phyloP scores from a whole-genome alignment of 2,113 vertebrate species.

The Ivindomyrus marchei region DNA sequence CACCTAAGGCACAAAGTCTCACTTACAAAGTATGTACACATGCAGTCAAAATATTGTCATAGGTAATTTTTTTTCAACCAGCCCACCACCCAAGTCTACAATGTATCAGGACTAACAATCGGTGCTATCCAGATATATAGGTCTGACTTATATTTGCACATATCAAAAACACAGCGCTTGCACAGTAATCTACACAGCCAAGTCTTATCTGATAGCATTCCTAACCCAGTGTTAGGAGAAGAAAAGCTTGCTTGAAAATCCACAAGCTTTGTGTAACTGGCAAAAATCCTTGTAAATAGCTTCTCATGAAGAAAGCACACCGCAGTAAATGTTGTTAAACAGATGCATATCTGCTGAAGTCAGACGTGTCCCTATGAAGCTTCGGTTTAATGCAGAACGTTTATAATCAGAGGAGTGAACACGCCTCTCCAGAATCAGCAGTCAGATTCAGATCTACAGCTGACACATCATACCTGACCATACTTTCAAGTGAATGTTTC shows the following conservation, averaged over 20 bases:
- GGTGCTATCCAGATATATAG: background rate
- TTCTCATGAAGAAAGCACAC: background rate
- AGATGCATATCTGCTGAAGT: background rate
- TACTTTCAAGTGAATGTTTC: background rate
- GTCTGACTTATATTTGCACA: background rate
- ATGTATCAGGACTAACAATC: background rate
- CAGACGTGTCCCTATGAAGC: background rate
- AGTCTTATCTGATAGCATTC: slow-evolving; percentile 3
- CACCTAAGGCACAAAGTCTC: background rate
- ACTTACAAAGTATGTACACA: background rate
- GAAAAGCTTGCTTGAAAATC: background rate
- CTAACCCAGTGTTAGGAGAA: background rate
- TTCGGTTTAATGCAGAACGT: background rate
- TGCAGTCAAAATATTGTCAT: background rate
- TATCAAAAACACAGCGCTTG: background rate
- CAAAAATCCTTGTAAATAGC: background rate
- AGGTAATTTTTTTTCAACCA: too few species aligned
- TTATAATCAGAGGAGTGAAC: background rate
- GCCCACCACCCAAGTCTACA: background rate
- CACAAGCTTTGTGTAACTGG: background rate
- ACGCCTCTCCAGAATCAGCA: background rate
- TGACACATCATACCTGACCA: background rate
- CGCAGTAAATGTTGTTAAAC: background rate
- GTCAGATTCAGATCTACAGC: background rate
- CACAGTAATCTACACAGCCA: background rate